A percentile compares a stretch with the other conserved stretches of the same genome.
phyloP scores from a whole-genome alignment of 2,797 vertebrate genomes.

The Enteromius radiatus region DNA sequence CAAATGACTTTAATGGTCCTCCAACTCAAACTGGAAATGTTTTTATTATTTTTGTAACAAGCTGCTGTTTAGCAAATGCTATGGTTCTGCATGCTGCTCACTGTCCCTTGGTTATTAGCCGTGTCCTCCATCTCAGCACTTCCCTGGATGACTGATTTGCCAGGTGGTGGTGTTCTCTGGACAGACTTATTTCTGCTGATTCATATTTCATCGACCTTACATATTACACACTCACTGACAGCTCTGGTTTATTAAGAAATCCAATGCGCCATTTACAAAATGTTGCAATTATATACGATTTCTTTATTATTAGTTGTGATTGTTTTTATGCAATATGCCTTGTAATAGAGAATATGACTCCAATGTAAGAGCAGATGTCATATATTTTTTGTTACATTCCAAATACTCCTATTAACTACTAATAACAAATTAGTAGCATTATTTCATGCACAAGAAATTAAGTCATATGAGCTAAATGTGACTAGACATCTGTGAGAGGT shows the following conservation, averaged over 20 bases:
- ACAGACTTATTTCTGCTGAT: slow-evolving; percentile 48
- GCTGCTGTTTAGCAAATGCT: slow-evolving; percentile 27
- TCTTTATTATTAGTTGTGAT: neutral
- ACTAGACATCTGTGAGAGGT: slow-evolving; percentile 19
- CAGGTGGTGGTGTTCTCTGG: slow-evolving; percentile 41
- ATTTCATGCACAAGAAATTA: slow-evolving; percentile 5
- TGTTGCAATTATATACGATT: neutral
- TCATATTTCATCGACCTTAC: slow-evolving; percentile 55
- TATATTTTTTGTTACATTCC: slow-evolving; percentile 7
- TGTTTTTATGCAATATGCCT: neutral
- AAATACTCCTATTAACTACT: neutral
- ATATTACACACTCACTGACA: slow-evolving; percentile 39
- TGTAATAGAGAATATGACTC: neutral
- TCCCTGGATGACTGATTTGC: slow-evolving; percentile 43
- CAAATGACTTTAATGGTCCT: slow-evolving; percentile 37
- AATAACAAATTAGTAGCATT: neutral
- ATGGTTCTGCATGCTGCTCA: slow-evolving; percentile 35
- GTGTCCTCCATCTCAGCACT: slow-evolving; percentile 49
- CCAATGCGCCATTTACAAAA: neutral
- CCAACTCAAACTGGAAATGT: slow-evolving; percentile 38
- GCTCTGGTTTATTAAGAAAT: slow-evolving; percentile 42
- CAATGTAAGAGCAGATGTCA: neutral
- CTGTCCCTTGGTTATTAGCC: slow-evolving; percentile 36
- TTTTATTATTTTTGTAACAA: too few species aligned
- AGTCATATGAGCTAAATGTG: slow-evolving; percentile 2